Conservation (phyloP, 2,888 invertebrate genomes). For the Microplitis manilae region DNA sequence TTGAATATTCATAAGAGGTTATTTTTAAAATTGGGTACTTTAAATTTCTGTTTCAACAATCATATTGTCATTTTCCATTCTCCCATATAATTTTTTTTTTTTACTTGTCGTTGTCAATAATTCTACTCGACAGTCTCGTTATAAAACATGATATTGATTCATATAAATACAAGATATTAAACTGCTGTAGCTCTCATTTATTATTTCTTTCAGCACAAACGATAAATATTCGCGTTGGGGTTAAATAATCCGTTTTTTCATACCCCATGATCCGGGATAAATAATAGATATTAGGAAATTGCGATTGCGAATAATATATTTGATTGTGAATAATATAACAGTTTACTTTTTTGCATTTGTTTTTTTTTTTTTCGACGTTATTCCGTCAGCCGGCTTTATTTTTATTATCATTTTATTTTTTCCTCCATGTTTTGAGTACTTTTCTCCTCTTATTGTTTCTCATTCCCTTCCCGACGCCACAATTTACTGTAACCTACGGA, state of each 20-base stretch:
- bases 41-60: no score
- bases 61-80: no score
- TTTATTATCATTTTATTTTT: slow-evolving; percentile 9
- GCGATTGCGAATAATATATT: not conserved
- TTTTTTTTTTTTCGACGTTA: not conserved
- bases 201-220: not conserved
- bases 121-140: not conserved
- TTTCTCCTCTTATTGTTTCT: slow-evolving; percentile 10
- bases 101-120: no score
- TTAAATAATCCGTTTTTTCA: not conserved
- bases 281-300: slow-evolving; percentile 1
- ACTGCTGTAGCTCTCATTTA: not conserved
- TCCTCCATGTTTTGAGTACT: slow-evolving; percentile 12
- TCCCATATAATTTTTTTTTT: no score
- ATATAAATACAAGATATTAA: not conserved
- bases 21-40: no score
- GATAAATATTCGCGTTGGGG: not conserved
- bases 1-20: not conserved
- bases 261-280: not conserved
- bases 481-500: slow-evolving; percentile 34
- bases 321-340: not conserved
- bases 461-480: slow-evolving; percentile 5
- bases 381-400: slow-evolving; percentile 9
- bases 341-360: not conserved
- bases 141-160: not conserved